Evolutionary conservation across 2,888 invertebrate species (phyloP).

Genomic region (Melanostoma scalare): DNA sequence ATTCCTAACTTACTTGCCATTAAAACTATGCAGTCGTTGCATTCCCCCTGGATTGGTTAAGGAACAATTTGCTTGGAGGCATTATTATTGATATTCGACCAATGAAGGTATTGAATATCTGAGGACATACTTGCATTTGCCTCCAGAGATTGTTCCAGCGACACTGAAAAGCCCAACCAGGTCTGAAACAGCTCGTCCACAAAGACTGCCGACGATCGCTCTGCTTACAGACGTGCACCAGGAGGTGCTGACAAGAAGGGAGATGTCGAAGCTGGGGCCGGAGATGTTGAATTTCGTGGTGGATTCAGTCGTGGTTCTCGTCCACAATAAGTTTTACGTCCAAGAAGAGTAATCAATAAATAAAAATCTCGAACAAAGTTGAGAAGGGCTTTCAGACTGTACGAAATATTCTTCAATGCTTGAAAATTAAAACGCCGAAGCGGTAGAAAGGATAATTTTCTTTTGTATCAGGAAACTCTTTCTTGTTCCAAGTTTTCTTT

Average conservation of each 20-base stretch:
- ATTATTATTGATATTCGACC: slow-evolving; percentile 98
- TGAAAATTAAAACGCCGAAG: no score
- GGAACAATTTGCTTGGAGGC: slow-evolving; percentile 99
- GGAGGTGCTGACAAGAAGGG: slow-evolving; percentile 95
- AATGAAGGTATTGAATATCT: slow-evolving; percentile 99
- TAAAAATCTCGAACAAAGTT: no score
- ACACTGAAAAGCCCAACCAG: slow-evolving; percentile 96
- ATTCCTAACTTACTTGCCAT: slow-evolving; percentile 99
- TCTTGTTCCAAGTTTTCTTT: no score
- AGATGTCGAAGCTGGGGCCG: slow-evolving; percentile 97
- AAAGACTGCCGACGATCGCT: slow-evolving; percentile 91
- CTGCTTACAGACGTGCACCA: slow-evolving; percentile 90
- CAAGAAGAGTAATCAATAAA: slow-evolving; percentile 73
- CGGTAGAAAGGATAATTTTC: no score
- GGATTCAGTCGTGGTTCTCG: slow-evolving; percentile 90
- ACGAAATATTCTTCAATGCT: no score
- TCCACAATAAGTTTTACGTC: slow-evolving; percentile 78
- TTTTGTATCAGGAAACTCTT: no score
- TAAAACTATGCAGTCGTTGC: slow-evolving; percentile 97
- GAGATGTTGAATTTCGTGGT: slow-evolving; percentile 95
- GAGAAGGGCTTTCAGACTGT: no score
- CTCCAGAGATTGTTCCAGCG: slow-evolving; percentile 99
- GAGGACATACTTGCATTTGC: slow-evolving; percentile 96
- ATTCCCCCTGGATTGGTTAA: slow-evolving; percentile 98
- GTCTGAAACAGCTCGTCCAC: slow-evolving; percentile 92